Evolutionary conservation across 2,888 invertebrate species (phyloP), one percentile per base, ranked within the genome.

Genomic region (Erebia aethiops): DNA sequence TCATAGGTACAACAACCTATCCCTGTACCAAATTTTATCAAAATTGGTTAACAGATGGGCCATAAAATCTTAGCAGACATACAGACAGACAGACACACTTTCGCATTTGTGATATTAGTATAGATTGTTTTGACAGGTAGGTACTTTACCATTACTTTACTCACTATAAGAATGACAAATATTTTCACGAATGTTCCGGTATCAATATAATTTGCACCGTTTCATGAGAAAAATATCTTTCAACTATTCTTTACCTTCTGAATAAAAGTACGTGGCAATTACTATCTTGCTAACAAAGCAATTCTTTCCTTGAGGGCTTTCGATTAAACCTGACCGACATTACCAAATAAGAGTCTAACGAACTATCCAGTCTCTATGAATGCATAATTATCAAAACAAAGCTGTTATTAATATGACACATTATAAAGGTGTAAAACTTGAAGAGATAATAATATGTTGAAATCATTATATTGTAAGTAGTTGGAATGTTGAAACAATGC

Each of bases 241-340:
- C 13, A 51, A 63, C 51, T 41, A 54, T 54, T 62, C 18, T 49
- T 26, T 60, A 60, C n/a, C n/a, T 60, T 16, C 16, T n/a, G 16
- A 35, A 70, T 57, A 56, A 69, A 26, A 72, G 52, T 18, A 70
- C 62, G 49, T 67, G 60, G 49, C 65, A 57, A 65, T 67, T 63
- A 67, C 67, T 63, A 66, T 66, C 58, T 67, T 57, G 52, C 63
- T 41, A 52, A 70, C 73, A 74, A 73, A 75, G 63, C 72, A 74
- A 76, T 76, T 60, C 69, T 71, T 72, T 63, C 70, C 60, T 72
- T 67, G 67, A 57, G 70, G 69, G 76, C 78, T 80, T 82, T 81
- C 77, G 77, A 80, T 80, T 76, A 82, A 81, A 80, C 72, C 78
- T 82, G 82, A 83, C 79, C 81, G 54, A 82, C 78, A 80, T 82